Conservation (phyloP, 2,113 vertebrate species). For the Meles meles region DNA sequence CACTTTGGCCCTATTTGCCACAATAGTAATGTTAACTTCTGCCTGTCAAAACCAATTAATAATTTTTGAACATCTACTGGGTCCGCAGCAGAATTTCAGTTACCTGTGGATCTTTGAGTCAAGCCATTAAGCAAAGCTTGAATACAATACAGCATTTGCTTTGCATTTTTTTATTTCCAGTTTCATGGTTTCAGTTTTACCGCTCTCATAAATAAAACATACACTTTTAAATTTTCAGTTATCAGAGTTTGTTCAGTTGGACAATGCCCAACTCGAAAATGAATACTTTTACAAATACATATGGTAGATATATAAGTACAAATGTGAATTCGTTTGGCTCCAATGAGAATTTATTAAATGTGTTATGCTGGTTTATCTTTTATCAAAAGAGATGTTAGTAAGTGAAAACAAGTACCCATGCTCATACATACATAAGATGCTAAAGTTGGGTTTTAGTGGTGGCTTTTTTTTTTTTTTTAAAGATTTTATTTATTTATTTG, state of each 20-base stretch:
- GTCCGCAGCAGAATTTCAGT: not conserved
- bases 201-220: constrained; percentile 55
- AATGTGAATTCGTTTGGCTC: constrained; percentile 38
- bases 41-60: constrained; percentile 35
- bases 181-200: constrained; percentile 45
- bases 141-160: constrained; percentile 37
- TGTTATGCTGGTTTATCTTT: not conserved
- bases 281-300: constrained; percentile 18
- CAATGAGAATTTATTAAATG: constrained; percentile 53
- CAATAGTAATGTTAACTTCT: constrained; percentile 43
- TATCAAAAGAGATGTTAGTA: constrained; percentile 23
- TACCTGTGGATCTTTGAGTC: constrained; percentile 2
- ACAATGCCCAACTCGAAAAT: constrained; percentile 57
- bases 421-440: constrained; percentile 1
- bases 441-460: constrained; percentile 44
- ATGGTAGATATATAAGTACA: constrained; percentile 6
- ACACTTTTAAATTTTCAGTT: constrained; percentile 46
- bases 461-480: too few species aligned
- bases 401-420: constrained; percentile 9
- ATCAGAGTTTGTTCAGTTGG: constrained; percentile 38
- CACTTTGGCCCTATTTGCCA: not conserved
- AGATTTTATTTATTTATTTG: too few species aligned
- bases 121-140: constrained; percentile 23
- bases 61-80: not conserved
- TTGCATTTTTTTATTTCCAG: not conserved